Evolutionary conservation across 1,140 invertebrate genomes (phyloP).

Genomic region (Drosophila tsacasi): DNA sequence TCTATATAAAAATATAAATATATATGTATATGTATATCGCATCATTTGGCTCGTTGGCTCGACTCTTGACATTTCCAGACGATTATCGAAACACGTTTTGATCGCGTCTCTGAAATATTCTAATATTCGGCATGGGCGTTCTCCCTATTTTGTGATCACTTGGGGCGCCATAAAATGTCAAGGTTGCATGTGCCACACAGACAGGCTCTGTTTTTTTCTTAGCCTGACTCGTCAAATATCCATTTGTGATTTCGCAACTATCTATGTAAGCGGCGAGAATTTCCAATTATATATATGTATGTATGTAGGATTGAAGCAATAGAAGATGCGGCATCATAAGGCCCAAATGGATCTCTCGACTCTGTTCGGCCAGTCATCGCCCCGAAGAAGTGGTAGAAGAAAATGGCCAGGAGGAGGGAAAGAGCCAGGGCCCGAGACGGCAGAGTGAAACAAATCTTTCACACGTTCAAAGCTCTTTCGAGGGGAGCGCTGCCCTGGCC

Average conservation of each 20-base stretch:
- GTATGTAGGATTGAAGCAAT: slow-evolving; percentile 20
- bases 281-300: slow-evolving; percentile 26
- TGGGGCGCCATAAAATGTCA: slow-evolving; percentile 62
- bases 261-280: slow-evolving; percentile 31
- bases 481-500: slow-evolving; percentile 36
- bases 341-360: slow-evolving; percentile 42
- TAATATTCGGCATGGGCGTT: slow-evolving; percentile 49
- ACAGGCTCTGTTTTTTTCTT: not conserved
- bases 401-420: slow-evolving; percentile 5
- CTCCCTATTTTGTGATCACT: slow-evolving; percentile 35
- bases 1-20: slow-evolving; percentile 49
- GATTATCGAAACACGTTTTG: slow-evolving; percentile 45
- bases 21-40: slow-evolving; percentile 50
- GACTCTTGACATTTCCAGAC: slow-evolving; percentile 66
- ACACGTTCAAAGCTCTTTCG: slow-evolving; percentile 60
- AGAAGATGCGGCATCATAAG: slow-evolving; percentile 33
- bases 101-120: slow-evolving; percentile 45
- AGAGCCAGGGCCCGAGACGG: not conserved
- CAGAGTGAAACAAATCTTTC: slow-evolving; percentile 72
- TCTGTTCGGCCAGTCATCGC: slow-evolving; percentile 45
- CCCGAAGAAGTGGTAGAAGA: slow-evolving; percentile 13
- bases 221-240: slow-evolving; percentile 35
- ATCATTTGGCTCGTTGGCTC: slow-evolving; percentile 49
- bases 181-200: slow-evolving; percentile 45
- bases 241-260: slow-evolving; percentile 42